These are phyloP conservation scores for Emberiza fucata DNA, from an alignment of 2,113 vertebrate species.

Conservation along the genomic window DNA sequence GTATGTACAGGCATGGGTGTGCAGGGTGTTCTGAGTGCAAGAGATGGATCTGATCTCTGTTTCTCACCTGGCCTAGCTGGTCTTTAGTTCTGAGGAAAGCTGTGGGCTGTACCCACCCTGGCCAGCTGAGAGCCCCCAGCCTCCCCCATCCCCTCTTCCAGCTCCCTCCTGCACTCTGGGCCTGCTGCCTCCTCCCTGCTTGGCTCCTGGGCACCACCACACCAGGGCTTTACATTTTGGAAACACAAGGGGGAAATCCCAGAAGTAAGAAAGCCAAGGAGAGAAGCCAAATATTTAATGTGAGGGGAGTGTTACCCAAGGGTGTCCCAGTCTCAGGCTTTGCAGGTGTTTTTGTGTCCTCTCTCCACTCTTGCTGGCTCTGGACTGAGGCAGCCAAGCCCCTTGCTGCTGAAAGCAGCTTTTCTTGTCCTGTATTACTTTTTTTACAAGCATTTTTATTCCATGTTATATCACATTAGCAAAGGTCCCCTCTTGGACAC, in stretches of 20 bases:
- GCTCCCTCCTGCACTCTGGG: neutral
- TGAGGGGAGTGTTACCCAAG: neutral
- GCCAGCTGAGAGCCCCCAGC: neutral
- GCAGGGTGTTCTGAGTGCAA: neutral
- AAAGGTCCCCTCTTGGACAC: neutral
- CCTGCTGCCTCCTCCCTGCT: neutral
- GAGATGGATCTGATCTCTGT: neutral
- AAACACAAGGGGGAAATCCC: neutral
- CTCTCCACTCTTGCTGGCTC: neutral
- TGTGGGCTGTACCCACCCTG: neutral
- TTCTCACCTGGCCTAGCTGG: neutral
- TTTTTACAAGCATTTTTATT: neutral
- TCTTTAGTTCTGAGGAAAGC: neutral
- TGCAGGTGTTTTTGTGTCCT: neutral
- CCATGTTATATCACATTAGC: neutral
- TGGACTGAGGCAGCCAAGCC: neutral
- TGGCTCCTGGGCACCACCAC: neutral
- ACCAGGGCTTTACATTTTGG: neutral
- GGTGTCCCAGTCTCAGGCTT: neutral
- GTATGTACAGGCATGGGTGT: neutral
- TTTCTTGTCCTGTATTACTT: neutral
- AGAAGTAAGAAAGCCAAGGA: neutral
- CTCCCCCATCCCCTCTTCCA: neutral
- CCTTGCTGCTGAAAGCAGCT: neutral
- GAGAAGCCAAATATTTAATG: neutral